Evolutionary conservation across 53 echinoderm and acorn worm species (phyloP), one percentile per base, ranked within the genome.

Genomic region (Holothuria scabra): DNA sequence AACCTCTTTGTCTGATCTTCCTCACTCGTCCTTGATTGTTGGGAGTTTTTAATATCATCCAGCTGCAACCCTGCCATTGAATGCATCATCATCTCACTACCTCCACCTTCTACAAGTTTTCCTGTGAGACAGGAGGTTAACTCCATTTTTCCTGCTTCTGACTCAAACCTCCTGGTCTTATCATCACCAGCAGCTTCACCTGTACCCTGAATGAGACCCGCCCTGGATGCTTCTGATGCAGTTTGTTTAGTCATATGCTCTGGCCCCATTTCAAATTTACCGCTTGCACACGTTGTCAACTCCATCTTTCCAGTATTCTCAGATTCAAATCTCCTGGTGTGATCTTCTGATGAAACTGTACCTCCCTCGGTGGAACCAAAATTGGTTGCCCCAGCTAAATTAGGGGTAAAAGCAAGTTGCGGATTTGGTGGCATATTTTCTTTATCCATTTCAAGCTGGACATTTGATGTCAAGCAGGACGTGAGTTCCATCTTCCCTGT

Each of bases 401-500:
- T 18, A 21, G 23, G 28, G 23, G 25, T 26, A 22, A 46, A 24
- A 10, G 9, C 68, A 48, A 30, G 34, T 28, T 49, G 56, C 16
- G 25, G 12, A 9, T 30, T 14, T 37, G 38, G 19, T 28, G 84
- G 44, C 46, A 48, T 12, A 55, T n/a, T 29, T 9, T 22, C 84
- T 12, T 31, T 24, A 30, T 14, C 60, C 1, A 85, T 28, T 18
- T 18, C 52, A 52, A 52, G 16, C 52, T 52, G 52, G 52, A 52
- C 52, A 52, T 16, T 52, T 5, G 34, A 55, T 23, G 78, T 65
- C 9, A 87, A 1, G 74, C 84, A 84, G 0, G 67, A 32, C 24
- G 91, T 91, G 48, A 91, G 67, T 41, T 91, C 91, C 91, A 91
- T 91, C 38, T 68, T 60, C 59, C 55, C 91, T 56, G 84, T 64